Conservation (phyloP, 1,140 invertebrate species). For the Riptortus pedestris region DNA sequence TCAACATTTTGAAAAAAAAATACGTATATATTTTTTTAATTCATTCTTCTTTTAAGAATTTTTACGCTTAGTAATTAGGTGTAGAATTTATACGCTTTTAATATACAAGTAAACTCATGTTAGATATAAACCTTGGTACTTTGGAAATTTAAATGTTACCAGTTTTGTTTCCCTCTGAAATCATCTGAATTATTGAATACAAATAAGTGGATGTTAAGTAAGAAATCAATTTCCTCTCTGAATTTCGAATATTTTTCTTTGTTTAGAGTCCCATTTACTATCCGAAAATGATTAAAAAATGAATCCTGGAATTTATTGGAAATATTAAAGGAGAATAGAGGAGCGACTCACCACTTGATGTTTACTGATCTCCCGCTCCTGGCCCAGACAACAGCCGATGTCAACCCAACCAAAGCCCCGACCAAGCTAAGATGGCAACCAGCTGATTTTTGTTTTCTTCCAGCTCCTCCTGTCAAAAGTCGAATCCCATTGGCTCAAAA, state of each 20-base stretch:
- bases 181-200: background rate
- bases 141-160: no score
- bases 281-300: background rate
- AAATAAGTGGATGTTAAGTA: background rate
- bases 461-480: background rate
- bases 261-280: background rate
- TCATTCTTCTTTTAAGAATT: no score
- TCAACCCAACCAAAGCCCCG: background rate
- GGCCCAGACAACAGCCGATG: background rate
- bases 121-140: no score
- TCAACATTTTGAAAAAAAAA: no score
- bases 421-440: slow-evolving; percentile 11
- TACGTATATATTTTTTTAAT: no score
- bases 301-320: background rate
- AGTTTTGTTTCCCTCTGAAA: no score
- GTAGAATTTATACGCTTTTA: no score
- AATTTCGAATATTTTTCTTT: background rate
- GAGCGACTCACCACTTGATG: background rate
- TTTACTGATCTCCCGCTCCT: no score
- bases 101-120: no score
- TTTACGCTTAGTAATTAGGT: no score
- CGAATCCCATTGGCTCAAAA: background rate
- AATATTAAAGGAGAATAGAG: background rate
- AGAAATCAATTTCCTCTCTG: background rate
- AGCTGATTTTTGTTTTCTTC: slow-evolving; percentile 14